Evolutionary conservation across 2,888 invertebrate species (phyloP).

Genomic region (Orthosia incerta): DNA sequence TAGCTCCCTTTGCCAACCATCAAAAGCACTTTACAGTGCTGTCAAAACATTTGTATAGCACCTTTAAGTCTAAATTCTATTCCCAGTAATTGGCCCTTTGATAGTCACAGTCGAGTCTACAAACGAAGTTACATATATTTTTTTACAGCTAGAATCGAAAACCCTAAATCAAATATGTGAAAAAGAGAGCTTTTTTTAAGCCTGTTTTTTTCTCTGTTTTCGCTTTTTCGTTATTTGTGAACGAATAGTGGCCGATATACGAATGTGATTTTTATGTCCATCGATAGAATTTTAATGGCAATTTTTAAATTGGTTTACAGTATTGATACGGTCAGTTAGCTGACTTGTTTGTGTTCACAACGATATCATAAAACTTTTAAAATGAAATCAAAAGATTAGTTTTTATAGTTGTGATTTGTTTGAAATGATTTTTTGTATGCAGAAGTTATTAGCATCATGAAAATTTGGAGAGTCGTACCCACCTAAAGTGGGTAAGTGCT

Average conservation of each 20-base stretch:
- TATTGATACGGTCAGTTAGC: slow-evolving; percentile 53
- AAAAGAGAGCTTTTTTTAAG: slow-evolving; percentile 45
- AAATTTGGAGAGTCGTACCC: too few relatives aligned
- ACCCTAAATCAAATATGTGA: slow-evolving; percentile 65
- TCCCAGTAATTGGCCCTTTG: slow-evolving; percentile 63
- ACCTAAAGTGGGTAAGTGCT: too few relatives aligned
- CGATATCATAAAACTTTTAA: slow-evolving; percentile 28
- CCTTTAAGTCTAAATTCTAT: slow-evolving; percentile 57
- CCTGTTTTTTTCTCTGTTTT: slow-evolving; percentile 18
- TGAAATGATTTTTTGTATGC: slow-evolving; percentile 1
- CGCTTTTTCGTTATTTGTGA: slow-evolving; percentile 41
- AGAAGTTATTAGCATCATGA: background rate
- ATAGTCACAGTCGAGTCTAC: slow-evolving; percentile 42
- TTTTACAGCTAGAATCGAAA: slow-evolving; percentile 55
- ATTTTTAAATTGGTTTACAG: slow-evolving; percentile 49
- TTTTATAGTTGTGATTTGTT: slow-evolving; percentile 12
- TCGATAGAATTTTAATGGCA: slow-evolving; percentile 47
- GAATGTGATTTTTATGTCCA: slow-evolving; percentile 50
- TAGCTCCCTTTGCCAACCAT: slow-evolving; percentile 45
- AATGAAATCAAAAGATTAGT: slow-evolving; percentile 28
- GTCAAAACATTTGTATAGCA: slow-evolving; percentile 58
- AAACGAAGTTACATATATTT: slow-evolving; percentile 44
- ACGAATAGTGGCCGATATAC: slow-evolving; percentile 48
- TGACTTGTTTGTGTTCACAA: slow-evolving; percentile 48
- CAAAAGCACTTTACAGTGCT: slow-evolving; percentile 54